Base-by-base conservation (phyloP, 1,140 invertebrate genomes). In the Plectrocnemia conspersa region DNA sequence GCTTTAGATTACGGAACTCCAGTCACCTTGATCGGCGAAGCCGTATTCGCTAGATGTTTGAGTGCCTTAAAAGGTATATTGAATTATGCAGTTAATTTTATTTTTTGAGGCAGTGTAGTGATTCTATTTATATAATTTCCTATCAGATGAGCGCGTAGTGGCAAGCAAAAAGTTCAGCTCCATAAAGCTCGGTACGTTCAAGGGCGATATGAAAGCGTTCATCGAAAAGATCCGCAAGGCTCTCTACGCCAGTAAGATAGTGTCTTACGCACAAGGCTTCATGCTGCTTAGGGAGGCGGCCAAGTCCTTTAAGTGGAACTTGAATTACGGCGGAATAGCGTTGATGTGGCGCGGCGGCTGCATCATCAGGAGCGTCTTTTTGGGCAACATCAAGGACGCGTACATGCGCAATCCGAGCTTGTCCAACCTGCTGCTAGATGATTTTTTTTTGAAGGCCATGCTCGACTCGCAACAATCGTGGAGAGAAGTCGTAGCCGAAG, bases 261-360 rank as follows among this genome's bases (percentile, higher is more conserved):
- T 99, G 35, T 98, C 94, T 0, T 99, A 99, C 66, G 92, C 97
- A 1, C 97, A 99, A 79, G 97, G 97, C 0, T 99, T 99, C 67
- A 99, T 99, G 97, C 74, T 99, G 41, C 77, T 99, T 62, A 79
- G 91, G 38, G 93, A 98, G 74, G 95, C 96, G 19, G 94, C 94
- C 1, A 86, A 88, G 64, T 78, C 65, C 52, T 86, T 94, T 63
- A 82, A 85, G 0, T 99, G 97, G 97, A 87, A 94, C 50, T 76
- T 99, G 11, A 98, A 99, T 73, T 97, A 98, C 66, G 97, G 97
- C 41, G 91, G 89, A 27, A 98, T 99, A 64, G 97, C 97, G 11
- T 75, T 99, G 0, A 99, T 99, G 97, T 99, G 97, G 97, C 81
- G 97, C 61, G 97, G 97, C 18, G 97, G 97, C 24, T 99, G 97